Evolutionary conservation across 2,113 vertebrate genomes (phyloP), one percentile per base, ranked within the genome.

Genomic region (Calyptommatus sinebrachiatus): DNA sequence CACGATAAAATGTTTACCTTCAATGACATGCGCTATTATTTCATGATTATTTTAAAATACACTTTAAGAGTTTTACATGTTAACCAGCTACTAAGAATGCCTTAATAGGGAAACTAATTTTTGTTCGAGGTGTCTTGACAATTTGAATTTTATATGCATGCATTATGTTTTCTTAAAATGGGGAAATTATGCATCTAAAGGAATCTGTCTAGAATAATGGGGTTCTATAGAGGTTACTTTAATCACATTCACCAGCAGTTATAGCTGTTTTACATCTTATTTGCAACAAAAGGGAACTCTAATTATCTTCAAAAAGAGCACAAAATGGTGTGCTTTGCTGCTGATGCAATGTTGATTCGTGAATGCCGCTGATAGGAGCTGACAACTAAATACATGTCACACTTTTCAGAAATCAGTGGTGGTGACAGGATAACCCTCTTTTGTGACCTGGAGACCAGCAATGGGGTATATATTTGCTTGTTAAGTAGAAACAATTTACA

Each of bases 201-300:
- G 95, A 96, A 97, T 95, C 94, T 95, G 97, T 96, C 95, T 94
- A 96, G 95, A 95, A 97, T 98, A 98, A 98, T 97, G 96, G 95
- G 95, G 95, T 95, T 95, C 94, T 95, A 95, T 96, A 94, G 95
- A 98, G 97, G 96, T 95, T 94, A 95, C 96, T 98, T 98, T 99
- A 98, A 99, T 98, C 97, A 98, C 91, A 89, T 95, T 94, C 96
- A 96, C 95, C 94, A 94, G 95, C 96, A 95, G 96, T 97, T 97
- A 96, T 95, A 97, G 96, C 96, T 96, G 94, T 96, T 97, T 97
- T 97, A 96, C 96, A 97, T 97, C 91, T 90, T 96, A 96, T 98
- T 97, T 97, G 96, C 96, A 95, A 94, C 91, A 94, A 95, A 94
- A 94, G 94, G 92, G 95, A 95, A 93, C 93, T 97, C 97, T 98